Conservation (phyloP, 2,797 vertebrate species). For the Pantherophis alleghaniensis region DNA sequence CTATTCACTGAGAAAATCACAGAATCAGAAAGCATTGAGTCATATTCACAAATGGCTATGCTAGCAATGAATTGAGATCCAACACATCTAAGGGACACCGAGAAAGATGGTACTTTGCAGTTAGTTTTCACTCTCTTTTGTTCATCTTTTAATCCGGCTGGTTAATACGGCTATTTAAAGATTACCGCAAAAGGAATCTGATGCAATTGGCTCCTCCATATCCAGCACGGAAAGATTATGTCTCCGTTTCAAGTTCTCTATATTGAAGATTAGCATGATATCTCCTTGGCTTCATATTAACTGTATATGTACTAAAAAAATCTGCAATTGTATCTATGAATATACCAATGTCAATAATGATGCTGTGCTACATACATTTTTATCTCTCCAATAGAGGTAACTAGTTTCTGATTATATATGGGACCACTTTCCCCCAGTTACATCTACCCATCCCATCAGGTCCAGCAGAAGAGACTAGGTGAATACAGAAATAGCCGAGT, state of each 20-base stretch:
- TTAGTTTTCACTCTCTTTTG: neutral
- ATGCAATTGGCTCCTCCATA: neutral
- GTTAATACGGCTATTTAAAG: neutral
- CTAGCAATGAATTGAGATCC: neutral
- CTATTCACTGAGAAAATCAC: neutral
- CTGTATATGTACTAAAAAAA: neutral
- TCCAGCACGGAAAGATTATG: neutral
- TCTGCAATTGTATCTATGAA: neutral
- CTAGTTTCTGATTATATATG: neutral
- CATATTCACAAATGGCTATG: neutral
- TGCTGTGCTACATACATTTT: neutral
- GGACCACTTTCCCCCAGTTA: neutral
- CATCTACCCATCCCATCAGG: neutral
- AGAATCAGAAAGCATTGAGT: neutral
- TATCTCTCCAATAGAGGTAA: neutral
- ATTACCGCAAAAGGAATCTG: neutral
- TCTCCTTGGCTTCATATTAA: neutral
- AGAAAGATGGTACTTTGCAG: neutral
- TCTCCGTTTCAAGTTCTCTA: neutral
- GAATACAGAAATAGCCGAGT: neutral
- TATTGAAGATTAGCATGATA: neutral
- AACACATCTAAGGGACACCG: neutral
- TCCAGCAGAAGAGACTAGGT: neutral
- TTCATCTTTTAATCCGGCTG: neutral
- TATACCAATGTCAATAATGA: neutral